Conservation (phyloP, 2,113 vertebrate genomes). For the Egretta garzetta region DNA sequence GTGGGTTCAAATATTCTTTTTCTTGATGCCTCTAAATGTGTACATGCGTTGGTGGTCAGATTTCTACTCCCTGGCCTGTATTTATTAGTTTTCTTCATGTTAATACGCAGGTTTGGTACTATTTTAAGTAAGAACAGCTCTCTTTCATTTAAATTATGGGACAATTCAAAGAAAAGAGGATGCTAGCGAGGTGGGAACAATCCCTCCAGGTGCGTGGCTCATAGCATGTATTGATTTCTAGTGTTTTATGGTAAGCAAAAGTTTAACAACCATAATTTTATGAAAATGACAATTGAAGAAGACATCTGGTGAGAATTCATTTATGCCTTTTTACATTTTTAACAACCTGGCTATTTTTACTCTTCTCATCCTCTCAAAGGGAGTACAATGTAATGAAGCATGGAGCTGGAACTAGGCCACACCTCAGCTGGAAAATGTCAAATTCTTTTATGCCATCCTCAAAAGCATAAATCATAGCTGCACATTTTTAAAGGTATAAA, state of each 20-base stretch:
- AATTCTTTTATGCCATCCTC: slow-evolving; percentile 74
- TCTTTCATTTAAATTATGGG: neutral
- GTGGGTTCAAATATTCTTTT: neutral
- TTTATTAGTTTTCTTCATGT: neutral
- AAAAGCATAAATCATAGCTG: slow-evolving; percentile 78
- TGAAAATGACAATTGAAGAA: slow-evolving; percentile 66
- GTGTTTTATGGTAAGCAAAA: neutral
- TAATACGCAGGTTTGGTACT: neutral
- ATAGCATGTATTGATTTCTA: neutral
- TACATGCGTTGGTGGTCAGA: accelerated
- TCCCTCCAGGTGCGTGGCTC: neutral
- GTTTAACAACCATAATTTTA: slow-evolving; percentile 54
- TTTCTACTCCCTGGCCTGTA: neutral
- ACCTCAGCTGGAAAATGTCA: slow-evolving; percentile 85
- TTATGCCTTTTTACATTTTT: slow-evolving; percentile 76
- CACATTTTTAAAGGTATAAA: slow-evolving; percentile 41
- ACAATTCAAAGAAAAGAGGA: neutral
- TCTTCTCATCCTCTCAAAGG: slow-evolving; percentile 76
- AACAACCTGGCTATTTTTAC: slow-evolving; percentile 80
- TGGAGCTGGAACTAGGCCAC: slow-evolving; percentile 80
- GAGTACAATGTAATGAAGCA: slow-evolving; percentile 77
- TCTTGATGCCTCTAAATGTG: neutral
- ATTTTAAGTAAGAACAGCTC: neutral
- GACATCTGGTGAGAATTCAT: slow-evolving; percentile 76
- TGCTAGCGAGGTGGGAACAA: neutral